Conservation (phyloP, 2,888 invertebrate genomes). For the Hypomecis atomaria region DNA sequence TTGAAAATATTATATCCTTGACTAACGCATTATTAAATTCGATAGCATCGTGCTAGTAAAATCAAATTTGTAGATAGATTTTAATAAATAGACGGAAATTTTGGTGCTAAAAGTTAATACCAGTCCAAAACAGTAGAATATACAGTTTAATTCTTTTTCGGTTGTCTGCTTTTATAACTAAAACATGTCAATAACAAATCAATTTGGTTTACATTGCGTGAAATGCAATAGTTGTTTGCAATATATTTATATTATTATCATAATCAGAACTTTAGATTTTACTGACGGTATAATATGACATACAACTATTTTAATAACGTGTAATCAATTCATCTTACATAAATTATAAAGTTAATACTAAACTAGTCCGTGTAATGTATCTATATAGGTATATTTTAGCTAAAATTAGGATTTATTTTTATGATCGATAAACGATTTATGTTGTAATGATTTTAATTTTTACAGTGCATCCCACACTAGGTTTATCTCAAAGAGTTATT, state of each 20-base stretch:
- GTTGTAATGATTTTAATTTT: no score
- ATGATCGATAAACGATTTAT: constrained; percentile 3
- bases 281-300: constrained; percentile 2
- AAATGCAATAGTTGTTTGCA: not conserved
- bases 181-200: constrained; percentile 6
- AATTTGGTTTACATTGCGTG: not conserved
- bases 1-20: no score
- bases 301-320: constrained; percentile 20
- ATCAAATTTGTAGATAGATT: constrained; percentile 60
- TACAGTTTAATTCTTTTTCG: constrained; percentile 29
- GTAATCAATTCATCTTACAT: constrained; percentile 20
- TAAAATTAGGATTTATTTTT: constrained; percentile 18
- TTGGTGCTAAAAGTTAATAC: constrained; percentile 76
- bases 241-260: constrained; percentile 1
- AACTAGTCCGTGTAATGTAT: constrained; percentile 28
- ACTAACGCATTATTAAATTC: no score
- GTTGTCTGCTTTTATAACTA: not conserved
- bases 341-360: constrained; percentile 26
- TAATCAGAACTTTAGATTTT: constrained; percentile 6
- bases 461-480: no score
- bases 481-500: no score
- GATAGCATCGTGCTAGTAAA: constrained; percentile 40
- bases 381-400: constrained; percentile 12
- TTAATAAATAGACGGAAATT: constrained; percentile 72
- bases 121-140: constrained; percentile 64